Evolutionary conservation across 2,113 vertebrate species (phyloP), one percentile per base, ranked within the genome.

Genomic region (Ginglymostoma cirratum): DNA sequence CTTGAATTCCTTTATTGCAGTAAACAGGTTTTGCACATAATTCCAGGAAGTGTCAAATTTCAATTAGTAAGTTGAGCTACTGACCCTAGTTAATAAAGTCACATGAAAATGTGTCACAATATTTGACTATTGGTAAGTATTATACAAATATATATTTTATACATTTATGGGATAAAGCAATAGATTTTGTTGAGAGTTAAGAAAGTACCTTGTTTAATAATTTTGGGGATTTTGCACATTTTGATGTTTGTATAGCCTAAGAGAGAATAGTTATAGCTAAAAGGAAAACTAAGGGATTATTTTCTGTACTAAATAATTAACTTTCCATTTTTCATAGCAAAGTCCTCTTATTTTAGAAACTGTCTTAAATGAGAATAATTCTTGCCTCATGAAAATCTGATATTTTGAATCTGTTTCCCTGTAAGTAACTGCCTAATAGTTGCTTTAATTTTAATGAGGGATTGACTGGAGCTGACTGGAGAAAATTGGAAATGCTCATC

Each of bases 161-260:
- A 38, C 61, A 67, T 38, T 93, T 67, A 66, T 66, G 89, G 89
- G 61, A 38, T n/a, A 93, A 93, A 66, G 52, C 24, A 92, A 94
- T 94, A 94, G 66, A 95, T 72, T 90, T 61, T 90, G 14, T 89
- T 93, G 87, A 89, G 24, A 89, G 30, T 61, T 90, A 90, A 52
- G 61, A 30, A 90, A 90, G 24, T 61, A 2, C 61, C 87, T 90
- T 83, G 38, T 52, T 93, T 34, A 34, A 52, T 61, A 67, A n/a
- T 66, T 93, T 66, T 66, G 5, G 27, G 94, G 38, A 48, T 52
- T 48, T 70, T 30, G 38, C 45, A 72, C 67, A 95, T 38, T 69
- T 45, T 0, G 65, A 24, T 45, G 92, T 94, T 92, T 45, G 34
- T 17, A 70, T 72, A 72, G 2, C 55, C 30, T 42, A 94, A 94